Conservation (phyloP, 1,140 invertebrate species). For the Oncopodura yosiiana region DNA sequence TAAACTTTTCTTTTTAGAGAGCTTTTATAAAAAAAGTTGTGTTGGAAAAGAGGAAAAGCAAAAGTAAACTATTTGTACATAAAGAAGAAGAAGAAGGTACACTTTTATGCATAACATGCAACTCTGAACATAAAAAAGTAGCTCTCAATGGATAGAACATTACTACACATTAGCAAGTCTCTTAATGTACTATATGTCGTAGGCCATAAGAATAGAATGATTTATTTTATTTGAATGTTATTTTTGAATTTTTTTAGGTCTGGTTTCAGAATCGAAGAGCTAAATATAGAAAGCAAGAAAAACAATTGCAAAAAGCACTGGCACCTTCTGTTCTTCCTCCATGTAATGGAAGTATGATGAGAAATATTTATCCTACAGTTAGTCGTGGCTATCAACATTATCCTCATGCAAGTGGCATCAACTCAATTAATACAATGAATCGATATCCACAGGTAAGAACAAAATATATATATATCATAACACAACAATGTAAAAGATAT, state of each 20-base stretch:
- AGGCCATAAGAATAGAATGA: neutral
- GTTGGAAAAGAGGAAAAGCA: no score
- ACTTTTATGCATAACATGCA: no score
- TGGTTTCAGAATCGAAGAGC: conserved; percentile 98
- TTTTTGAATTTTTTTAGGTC: conserved; percentile 49
- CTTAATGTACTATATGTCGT: neutral
- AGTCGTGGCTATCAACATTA: conserved; percentile 82
- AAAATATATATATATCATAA: neutral
- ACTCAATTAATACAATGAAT: conserved; percentile 67
- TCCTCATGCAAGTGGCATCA: conserved; percentile 68
- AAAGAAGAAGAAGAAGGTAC: no score
- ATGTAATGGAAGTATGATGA: conserved; percentile 93
- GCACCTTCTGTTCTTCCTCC: conserved; percentile 73
- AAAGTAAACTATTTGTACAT: no score
- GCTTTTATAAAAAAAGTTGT: no score
- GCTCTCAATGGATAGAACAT: no score
- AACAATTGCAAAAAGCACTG: conserved; percentile 89
- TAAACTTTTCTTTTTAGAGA: no score
- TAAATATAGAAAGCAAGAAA: conserved; percentile 96
- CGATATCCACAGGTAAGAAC: conserved; percentile 79
- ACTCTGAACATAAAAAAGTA: no score
- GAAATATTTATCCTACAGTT: conserved; percentile 88
- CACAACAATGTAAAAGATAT: no score
- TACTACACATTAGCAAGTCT: no score
- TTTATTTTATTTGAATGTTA: neutral